Evolutionary conservation across 23 tunicate genomes (phyloP).

Genomic region (Ascidia mentula): DNA sequence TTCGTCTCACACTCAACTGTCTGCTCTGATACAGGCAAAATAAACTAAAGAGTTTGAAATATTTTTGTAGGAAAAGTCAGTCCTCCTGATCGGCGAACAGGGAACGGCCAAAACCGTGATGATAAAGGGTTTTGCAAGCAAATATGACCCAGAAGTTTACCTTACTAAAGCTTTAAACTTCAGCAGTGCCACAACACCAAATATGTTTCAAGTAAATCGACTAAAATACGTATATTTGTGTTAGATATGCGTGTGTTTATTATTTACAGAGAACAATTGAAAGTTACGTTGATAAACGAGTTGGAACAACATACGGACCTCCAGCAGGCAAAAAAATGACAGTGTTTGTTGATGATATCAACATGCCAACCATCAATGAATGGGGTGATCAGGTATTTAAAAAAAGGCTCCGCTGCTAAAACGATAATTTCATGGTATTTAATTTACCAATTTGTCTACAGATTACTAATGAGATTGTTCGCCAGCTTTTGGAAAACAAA

Average conservation of each 20-base stretch:
- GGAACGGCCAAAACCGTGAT: constrained; percentile 92
- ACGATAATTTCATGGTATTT: neutral
- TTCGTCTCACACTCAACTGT: neutral
- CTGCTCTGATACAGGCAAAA: neutral
- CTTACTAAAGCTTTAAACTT: constrained; percentile 81
- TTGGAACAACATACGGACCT: constrained; percentile 89
- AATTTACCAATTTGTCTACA: neutral
- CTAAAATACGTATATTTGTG: no score
- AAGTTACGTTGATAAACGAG: constrained; percentile 84
- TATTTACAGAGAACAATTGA: constrained; percentile 73
- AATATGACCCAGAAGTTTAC: constrained; percentile 73
- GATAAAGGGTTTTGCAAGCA: constrained; percentile 78
- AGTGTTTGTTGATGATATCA: constrained; percentile 81
- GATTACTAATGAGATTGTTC: constrained; percentile 89
- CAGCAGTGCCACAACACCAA: constrained; percentile 84
- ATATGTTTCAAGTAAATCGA: constrained; percentile 60
- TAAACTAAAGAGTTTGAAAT: no score
- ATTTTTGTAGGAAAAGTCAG: constrained; percentile 56
- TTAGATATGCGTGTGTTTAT: no score
- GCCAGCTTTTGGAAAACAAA: constrained; percentile 75
- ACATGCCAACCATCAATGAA: constrained; percentile 88
- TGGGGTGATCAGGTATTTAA: constrained; percentile 85
- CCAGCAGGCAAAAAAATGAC: constrained; percentile 95
- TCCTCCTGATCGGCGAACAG: constrained; percentile 81
- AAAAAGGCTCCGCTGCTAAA: neutral